phyloP scores from a whole-genome alignment of 2,888 invertebrate genomes.

The Caenorhabditis uteleia region DNA sequence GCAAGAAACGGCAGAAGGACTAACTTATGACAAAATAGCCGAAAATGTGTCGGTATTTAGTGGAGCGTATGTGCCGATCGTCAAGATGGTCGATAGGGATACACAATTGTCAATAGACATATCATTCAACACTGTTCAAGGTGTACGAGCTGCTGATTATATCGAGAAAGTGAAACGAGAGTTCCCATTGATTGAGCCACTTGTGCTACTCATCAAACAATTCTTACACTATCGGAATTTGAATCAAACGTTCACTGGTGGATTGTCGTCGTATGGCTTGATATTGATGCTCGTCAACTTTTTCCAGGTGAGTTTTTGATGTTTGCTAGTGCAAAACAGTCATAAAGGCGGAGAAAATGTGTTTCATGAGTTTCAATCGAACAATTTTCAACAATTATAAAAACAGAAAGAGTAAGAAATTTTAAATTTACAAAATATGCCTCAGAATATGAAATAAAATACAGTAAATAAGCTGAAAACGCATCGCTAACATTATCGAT shows the following conservation, averaged over 20 bases:
- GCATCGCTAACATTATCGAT: too few relatives aligned
- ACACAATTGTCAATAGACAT: conserved; percentile 92
- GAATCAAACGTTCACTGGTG: conserved; percentile 99
- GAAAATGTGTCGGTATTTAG: conserved; percentile 85
- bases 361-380: too few relatives aligned
- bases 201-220: conserved; percentile 97
- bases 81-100: conserved; percentile 79
- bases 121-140: conserved; percentile 98
- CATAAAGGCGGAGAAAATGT: too few relatives aligned
- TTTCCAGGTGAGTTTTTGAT: conserved; percentile 77
- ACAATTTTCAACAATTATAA: too few relatives aligned
- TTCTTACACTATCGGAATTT: conserved; percentile 95
- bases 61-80: conserved; percentile 97
- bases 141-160: conserved; percentile 89
- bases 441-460: too few relatives aligned
- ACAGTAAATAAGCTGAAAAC: too few relatives aligned
- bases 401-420: too few relatives aligned
- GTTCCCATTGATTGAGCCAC: conserved; percentile 87
- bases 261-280: conserved; percentile 97
- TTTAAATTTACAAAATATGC: too few relatives aligned
- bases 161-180: conserved; percentile 54
- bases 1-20: conserved; percentile 32
- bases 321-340: too few relatives aligned
- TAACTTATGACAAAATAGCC: conserved; percentile 21
- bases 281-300: conserved; percentile 98